Evolutionary conservation across 2,888 invertebrate genomes (phyloP), one percentile per base, ranked within the genome.

Genomic region (Eucriotettix oculatus): DNA sequence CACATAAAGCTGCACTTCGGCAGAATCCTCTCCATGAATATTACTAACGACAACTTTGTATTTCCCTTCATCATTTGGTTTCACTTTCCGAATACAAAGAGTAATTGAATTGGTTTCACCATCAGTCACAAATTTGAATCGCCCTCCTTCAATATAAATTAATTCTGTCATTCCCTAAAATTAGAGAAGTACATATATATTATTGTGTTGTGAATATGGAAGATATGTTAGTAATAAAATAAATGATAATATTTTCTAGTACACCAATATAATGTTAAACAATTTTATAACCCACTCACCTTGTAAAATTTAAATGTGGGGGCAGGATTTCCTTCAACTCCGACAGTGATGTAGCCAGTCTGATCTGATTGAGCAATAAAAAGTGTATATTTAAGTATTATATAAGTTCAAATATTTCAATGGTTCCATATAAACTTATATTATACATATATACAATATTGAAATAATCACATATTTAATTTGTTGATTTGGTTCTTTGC

Each of bases 221-320:
- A n/a, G 9, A 16, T 5, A 48, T 1, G 48, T n/a, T 48, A 48
- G 2, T 48, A n/a, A 48, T 5, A 5, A 48, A 48, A 48, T 48
- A 48, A 16, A 48, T 1, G 48, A 48, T n/a, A 2, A 48, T 48
- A 48, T 9, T 48, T 5, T 29, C 2, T 29, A 29, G 3, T 29
- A 2, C 2, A 29, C 29, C 48, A 52, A 9, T 52, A 16, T 10
- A 9, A 9, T 52, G 52, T 52, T 10, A 52, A 52, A 52, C 10
- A 42, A 16, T 29, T 5, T 29, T 5, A 2, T 29, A 2, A 29
- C 2, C 29, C 29, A 54, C 60, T 65, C 69, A 77, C 78, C 75
- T 93, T 94, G 79, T 90, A 94, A 78, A 93, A 96, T 74, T 89
- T 92, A 77, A 97, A 94, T 29, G 90, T 90, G 9, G 98, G 97